These are phyloP conservation scores for Muntiacus reevesi DNA, from an alignment of 2,113 vertebrate genomes.

Conservation along the genomic window DNA sequence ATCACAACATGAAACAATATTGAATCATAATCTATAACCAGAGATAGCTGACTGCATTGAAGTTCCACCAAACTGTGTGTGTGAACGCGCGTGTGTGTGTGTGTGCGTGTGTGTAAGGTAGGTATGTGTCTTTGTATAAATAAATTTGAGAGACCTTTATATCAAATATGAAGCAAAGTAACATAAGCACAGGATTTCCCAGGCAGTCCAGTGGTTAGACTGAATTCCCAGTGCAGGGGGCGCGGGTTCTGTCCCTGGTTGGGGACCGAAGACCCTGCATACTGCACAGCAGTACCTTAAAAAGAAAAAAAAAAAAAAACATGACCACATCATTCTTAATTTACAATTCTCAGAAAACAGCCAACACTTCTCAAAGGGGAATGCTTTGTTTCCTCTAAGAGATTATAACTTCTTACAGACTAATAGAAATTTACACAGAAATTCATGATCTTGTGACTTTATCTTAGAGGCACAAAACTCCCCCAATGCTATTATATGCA, in stretches of 20 bases:
- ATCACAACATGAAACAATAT: neutral
- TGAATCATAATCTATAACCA: neutral
- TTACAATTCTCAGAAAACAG: neutral
- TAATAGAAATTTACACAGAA: neutral
- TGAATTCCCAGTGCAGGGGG: neutral
- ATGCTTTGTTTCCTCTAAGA: neutral
- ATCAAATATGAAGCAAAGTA: neutral
- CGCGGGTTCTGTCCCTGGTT: neutral
- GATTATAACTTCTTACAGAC: neutral
- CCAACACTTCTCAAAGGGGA: neutral
- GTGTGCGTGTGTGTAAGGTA: neutral
- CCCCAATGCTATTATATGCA: neutral
- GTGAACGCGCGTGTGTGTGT: neutral
- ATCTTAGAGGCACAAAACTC: neutral
- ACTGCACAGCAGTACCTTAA: neutral
- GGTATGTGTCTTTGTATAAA: neutral
- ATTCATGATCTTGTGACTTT: neutral
- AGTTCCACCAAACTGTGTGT: neutral
- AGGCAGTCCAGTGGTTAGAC: neutral
- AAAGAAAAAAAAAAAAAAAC: neutral
- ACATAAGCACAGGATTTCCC: neutral
- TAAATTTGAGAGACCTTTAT: neutral
- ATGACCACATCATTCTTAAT: neutral
- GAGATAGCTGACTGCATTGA: neutral
- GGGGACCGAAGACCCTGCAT: neutral